Conservation (phyloP, 2,797 vertebrate genomes). For the Pterois miles region DNA sequence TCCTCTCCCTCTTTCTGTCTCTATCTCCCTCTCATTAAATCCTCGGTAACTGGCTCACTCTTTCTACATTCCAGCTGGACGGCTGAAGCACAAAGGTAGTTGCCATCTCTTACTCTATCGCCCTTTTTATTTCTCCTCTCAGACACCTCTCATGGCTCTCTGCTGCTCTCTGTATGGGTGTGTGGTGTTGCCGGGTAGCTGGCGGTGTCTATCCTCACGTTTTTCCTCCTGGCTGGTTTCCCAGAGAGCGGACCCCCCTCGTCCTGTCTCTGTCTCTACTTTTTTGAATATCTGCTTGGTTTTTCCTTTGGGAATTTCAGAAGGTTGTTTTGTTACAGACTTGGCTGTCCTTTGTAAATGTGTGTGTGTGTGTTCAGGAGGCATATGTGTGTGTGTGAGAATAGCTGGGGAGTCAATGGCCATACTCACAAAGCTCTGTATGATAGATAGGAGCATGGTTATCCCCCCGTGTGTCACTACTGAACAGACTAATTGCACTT, state of each 20-base stretch:
- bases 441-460: conserved; percentile 67
- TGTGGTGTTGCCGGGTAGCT: conserved; percentile 65
- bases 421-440: conserved; percentile 71
- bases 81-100: conserved; percentile 84
- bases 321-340: conserved; percentile 53
- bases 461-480: conserved; percentile 60
- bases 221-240: conserved; percentile 50
- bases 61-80: conserved; percentile 86
- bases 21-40: conserved; percentile 50
- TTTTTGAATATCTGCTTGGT: conserved; percentile 53
- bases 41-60: conserved; percentile 70
- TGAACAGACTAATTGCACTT: conserved; percentile 59
- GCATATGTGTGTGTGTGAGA: conserved; percentile 40
- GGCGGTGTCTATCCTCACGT: conserved; percentile 61
- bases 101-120: conserved; percentile 72
- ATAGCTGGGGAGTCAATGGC: conserved; percentile 40
- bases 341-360: conserved; percentile 35
- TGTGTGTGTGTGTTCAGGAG: conserved; percentile 17
- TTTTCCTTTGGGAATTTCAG: conserved; percentile 49
- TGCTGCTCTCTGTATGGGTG: conserved; percentile 68
- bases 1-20: conserved; percentile 43
- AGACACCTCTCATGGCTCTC: conserved; percentile 53
- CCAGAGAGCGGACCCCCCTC: conserved; percentile 23
- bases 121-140: conserved; percentile 48
- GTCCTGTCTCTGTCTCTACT: conserved; percentile 42